phyloP scores from a whole-genome alignment of 2,113 vertebrate species.

The Scolopax mira region DNA sequence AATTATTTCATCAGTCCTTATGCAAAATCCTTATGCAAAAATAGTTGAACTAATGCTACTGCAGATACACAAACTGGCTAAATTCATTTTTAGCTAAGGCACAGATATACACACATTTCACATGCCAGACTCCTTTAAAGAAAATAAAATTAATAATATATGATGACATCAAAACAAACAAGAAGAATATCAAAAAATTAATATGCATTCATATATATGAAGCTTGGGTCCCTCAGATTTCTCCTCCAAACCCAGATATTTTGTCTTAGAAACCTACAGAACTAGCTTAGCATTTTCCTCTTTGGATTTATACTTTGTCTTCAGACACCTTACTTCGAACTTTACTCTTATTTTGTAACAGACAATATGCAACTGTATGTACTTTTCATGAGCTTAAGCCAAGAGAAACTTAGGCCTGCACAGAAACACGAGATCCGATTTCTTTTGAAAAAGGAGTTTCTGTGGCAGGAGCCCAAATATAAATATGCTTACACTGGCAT shows the following conservation, averaged over 20 bases:
- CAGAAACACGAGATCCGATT: not conserved
- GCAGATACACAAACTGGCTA: not conserved
- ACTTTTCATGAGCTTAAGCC: not conserved
- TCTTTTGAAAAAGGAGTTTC: conserved; percentile 13
- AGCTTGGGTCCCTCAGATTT: not conserved
- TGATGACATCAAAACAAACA: not conserved
- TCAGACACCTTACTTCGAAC: not conserved
- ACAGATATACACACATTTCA: not conserved
- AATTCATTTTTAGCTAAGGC: not conserved
- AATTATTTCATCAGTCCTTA: not conserved
- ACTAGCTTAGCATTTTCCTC: not conserved
- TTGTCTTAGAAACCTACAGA: not conserved
- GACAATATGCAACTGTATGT: not conserved
- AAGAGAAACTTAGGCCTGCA: not conserved
- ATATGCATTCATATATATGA: not conserved
- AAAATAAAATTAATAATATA: not conserved
- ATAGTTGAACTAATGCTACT: not conserved
- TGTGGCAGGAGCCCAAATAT: not conserved
- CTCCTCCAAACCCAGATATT: not conserved
- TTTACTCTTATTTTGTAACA: not conserved
- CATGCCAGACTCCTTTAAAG: not conserved
- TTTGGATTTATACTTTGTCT: not conserved
- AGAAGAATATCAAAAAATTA: not conserved
- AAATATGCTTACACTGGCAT: conserved; percentile 14
- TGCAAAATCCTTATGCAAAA: not conserved